phyloP scores from a whole-genome alignment of 2,888 invertebrate species.

The Ochropleura plecta region DNA sequence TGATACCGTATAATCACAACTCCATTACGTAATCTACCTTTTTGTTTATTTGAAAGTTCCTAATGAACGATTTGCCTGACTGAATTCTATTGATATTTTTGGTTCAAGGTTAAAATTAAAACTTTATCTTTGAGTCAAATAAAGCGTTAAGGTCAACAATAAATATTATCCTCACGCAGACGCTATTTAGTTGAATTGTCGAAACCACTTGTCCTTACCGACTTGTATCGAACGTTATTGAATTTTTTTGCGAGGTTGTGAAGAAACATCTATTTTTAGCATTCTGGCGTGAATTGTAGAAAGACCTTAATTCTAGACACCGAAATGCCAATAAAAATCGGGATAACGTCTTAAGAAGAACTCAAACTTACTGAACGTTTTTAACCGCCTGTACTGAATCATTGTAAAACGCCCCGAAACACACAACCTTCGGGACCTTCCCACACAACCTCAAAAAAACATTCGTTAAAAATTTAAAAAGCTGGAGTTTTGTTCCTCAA shows the following conservation, averaged over 20 bases:
- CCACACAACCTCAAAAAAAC: constrained; percentile 56
- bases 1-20: background rate
- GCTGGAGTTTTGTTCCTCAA: constrained; percentile 60
- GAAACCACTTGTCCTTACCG: constrained; percentile 38
- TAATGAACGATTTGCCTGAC: constrained; percentile 56
- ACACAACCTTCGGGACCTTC: constrained; percentile 64
- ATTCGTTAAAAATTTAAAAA: constrained; percentile 64
- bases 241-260: constrained; percentile 21
- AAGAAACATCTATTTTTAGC: constrained; percentile 2
- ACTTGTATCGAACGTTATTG: constrained; percentile 16
- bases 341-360: constrained; percentile 29
- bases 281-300: background rate
- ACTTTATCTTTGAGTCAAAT: constrained; percentile 39
- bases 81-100: constrained; percentile 50
- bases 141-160: constrained; percentile 49
- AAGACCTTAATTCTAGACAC: constrained; percentile 3
- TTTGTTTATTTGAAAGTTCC: constrained; percentile 42
- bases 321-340: constrained; percentile 33
- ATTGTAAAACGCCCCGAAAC: constrained; percentile 55
- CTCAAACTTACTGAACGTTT: constrained; percentile 3
- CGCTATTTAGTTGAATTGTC: constrained; percentile 24
- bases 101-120: constrained; percentile 53
- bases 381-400: constrained; percentile 27
- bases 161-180: constrained; percentile 32
- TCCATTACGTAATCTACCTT: background rate